Percentiles rank a stretch among this genome's conserved stretches.
These are phyloP conservation scores for Agrochola lychnidis DNA, from an alignment of 2,888 invertebrate genomes.

Conservation along the genomic window DNA sequence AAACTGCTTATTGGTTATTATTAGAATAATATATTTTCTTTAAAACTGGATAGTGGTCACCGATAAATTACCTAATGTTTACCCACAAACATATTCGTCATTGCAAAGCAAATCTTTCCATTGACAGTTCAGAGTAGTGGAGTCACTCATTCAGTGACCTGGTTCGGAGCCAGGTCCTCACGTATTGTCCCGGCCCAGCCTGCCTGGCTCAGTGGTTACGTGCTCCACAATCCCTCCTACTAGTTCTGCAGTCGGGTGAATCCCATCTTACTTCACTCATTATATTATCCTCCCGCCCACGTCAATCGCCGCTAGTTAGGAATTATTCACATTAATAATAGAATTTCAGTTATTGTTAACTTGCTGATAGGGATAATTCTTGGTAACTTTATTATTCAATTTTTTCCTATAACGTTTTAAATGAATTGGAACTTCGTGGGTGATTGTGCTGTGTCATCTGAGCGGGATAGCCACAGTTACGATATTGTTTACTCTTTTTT, in stretches of 20 bases:
- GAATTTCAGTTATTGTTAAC: conserved; percentile 58
- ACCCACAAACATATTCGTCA: conserved; percentile 3
- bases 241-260: conserved; percentile 55
- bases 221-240: background rate
- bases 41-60: background rate
- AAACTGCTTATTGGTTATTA: background rate
- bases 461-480: background rate
- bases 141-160: conserved; percentile 16
- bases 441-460: background rate
- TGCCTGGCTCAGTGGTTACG: background rate
- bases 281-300: conserved; percentile 53
- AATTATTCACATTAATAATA: conserved; percentile 52
- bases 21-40: background rate
- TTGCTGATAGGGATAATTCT: conserved; percentile 55
- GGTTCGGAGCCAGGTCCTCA: background rate
- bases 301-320: conserved; percentile 44
- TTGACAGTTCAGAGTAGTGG: conserved; percentile 2
- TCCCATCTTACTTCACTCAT: conserved; percentile 50
- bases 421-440: conserved; percentile 9
- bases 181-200: conserved; percentile 28
- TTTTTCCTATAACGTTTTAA: conserved; percentile 50
- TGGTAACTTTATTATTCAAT: conserved; percentile 44
- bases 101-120: background rate
- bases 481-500: conserved; percentile 19
- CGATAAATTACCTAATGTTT: background rate